A percentile compares a stretch with the other conserved stretches of the same genome.
Conservation (phyloP, 2,113 vertebrate genomes). For the Australoheros scitulus region DNA sequence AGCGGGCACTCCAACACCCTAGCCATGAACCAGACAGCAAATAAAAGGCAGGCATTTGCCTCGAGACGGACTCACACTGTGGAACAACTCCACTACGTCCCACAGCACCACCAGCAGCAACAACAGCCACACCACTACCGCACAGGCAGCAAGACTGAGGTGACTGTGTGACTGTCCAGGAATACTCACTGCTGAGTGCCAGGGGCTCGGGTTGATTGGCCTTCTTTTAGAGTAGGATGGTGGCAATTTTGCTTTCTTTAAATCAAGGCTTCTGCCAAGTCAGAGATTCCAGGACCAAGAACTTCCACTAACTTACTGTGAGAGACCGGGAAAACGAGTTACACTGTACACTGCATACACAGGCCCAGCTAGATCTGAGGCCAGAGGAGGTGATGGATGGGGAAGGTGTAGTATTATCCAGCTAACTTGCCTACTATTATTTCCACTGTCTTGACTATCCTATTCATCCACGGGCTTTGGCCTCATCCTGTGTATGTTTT, state of each 20-base stretch:
- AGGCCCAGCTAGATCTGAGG: slow-evolving; percentile 63
- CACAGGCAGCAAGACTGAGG: slow-evolving; percentile 98
- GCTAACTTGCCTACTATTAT: slow-evolving; percentile 55
- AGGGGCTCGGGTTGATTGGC: neutral
- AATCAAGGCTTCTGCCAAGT: slow-evolving; percentile 56
- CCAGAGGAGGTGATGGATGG: slow-evolving; percentile 33
- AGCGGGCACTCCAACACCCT: slow-evolving; percentile 87
- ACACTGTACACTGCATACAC: slow-evolving; percentile 74
- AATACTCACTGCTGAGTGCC: slow-evolving; percentile 9
- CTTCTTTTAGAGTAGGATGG: slow-evolving; percentile 44
- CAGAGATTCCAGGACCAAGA: slow-evolving; percentile 62
- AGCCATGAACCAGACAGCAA: slow-evolving; percentile 89
- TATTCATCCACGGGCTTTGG: slow-evolving; percentile 30
- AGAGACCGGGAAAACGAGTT: slow-evolving; percentile 68
- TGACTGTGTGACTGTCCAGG: slow-evolving; percentile 90
- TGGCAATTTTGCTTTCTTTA: slow-evolving; percentile 44
- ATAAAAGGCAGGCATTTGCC: slow-evolving; percentile 97
- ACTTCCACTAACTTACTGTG: slow-evolving; percentile 53
- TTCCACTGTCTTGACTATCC: slow-evolving; percentile 56
- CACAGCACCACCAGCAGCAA: slow-evolving; percentile 82
- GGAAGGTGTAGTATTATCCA: slow-evolving; percentile 30
- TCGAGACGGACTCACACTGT: slow-evolving; percentile 96
- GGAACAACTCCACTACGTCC: slow-evolving; percentile 96
- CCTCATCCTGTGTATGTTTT: slow-evolving; percentile 51
- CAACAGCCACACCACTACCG: slow-evolving; percentile 94